phyloP scores from a whole-genome alignment of 1,140 invertebrate species.

The Acromyrmex charruanus region DNA sequence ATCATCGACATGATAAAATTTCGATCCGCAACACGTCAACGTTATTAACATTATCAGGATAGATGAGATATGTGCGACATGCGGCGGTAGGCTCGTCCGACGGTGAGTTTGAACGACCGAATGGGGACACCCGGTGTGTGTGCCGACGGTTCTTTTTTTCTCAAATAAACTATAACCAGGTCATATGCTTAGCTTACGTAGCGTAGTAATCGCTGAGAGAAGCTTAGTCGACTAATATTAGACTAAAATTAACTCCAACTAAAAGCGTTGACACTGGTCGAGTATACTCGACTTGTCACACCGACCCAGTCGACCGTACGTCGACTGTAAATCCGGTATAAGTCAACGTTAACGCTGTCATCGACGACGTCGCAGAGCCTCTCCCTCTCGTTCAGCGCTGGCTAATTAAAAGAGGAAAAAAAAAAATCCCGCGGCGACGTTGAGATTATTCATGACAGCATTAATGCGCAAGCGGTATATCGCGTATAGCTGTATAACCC shows the following conservation, averaged over 20 bases:
- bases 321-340: constrained; percentile 64
- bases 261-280: constrained; percentile 64
- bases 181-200: constrained; percentile 62
- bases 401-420: constrained; percentile 55
- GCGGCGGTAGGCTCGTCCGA: background rate
- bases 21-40: background rate
- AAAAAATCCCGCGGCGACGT: constrained; percentile 29
- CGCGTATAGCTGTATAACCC: background rate
- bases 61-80: background rate
- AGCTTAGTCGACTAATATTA: constrained; percentile 62
- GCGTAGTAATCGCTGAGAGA: constrained; percentile 63
- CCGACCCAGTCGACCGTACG: constrained; percentile 54
- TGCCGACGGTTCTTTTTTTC: constrained; percentile 51
- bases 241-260: constrained; percentile 62
- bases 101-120: constrained; percentile 50
- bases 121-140: constrained; percentile 35
- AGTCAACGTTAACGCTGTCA: constrained; percentile 47
- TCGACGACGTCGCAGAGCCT: constrained; percentile 28
- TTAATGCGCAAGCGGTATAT: constrained; percentile 22
- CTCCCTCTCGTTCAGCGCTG: constrained; percentile 11
- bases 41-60: background rate
- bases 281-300: constrained; percentile 63
- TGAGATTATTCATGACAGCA: constrained; percentile 36
- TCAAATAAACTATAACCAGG: constrained; percentile 64
- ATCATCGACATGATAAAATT: constrained; percentile 6